Base-by-base conservation (phyloP, 2,113 vertebrate species). In the Sebastes fasciatus region DNA sequence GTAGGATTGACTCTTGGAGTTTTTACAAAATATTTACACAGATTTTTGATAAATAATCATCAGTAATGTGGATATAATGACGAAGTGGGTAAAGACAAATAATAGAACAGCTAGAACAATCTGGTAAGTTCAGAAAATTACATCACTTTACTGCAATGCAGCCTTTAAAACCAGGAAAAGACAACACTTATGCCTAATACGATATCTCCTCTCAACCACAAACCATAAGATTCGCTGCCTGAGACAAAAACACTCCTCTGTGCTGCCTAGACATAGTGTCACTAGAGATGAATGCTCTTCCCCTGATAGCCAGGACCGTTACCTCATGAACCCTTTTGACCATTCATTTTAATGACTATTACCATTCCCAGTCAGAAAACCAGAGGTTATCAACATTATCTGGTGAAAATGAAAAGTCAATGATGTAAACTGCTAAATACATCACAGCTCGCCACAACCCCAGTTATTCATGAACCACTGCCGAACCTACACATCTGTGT, bases 401-500 rank as follows among this genome's bases (percentile, higher is more conserved):
- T 8, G 61, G 40, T 63, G 64, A 43, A 49, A 49, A 66, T 57
- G 10, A 80, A 83, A 57, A 46, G 13, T 21, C 11, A 75, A 23
- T 23, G 34, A 34, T 34, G 34, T 34, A 34, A 34, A 13, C 43
- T 43, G 61, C 40, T n/a, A 51, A 76, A 74, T 40, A 65, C 40
- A 11, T 26, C 40, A 73, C 61, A 26, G 49, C n/a, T 61, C 51
- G 3, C 45, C n/a, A 34, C 34, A 5, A 69, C 40, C 26, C 60
- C 13, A 74, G 19, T 71, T 72, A 81, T 67, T 65, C 13, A 66
- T 43, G 13, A 49, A 14, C 14, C 72, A 46, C 64, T 49, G 62
- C 43, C 46, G 11, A 40, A 75, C 78, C 45, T 6, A 48, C 51
- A 14, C 12, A 57, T 80, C 17, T 72, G 66, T 62, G 67, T 70